Base-by-base conservation (phyloP, 2,888 invertebrate genomes). In the Lepidocyrtoides sp. region DNA sequence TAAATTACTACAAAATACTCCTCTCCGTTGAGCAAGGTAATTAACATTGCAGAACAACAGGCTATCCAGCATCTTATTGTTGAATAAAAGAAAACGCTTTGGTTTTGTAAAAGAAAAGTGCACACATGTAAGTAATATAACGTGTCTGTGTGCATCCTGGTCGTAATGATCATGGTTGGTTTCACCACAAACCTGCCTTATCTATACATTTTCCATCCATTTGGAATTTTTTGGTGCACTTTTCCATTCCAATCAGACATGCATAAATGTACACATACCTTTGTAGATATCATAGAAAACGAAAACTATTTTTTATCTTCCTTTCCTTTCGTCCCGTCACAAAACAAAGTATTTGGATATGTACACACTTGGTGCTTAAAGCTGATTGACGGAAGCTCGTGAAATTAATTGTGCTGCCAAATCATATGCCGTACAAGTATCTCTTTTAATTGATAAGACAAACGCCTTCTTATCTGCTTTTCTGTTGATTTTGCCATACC, bases 1-100 rank as follows among this genome's bases (percentile, higher is more conserved):
- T 75, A 85, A 85, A 72, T 54, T 75, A 63, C 57, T 77, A 86
- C 60, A 86, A 86, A 75, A 86, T 86, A 63, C 63, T 63, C 12
- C 63, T 4, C 77, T 84, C 51, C 41, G 54, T 60, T 20, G 72
- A 51, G 57, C 86, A 86, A 63, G 86, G 86, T 86, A 86, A 86
- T 86, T 86, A 86, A 86, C 77, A 77, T 86, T 60, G 29, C 12
- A 75, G 36, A 63, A 77, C 60, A 41, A 72, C n/a, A n/a, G n/a
- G n/a, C n/a, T n/a, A n/a, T n/a, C n/a, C n/a, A n/a, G 36, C 54
- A 48, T 48, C 48, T 48, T 48, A 48, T 48, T 48, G 48, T 54
- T 57, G 54, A 57, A 29, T 1, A 36, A 69, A 12, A 84, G 36
- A 66, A 84, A 84, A 36, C n/a, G 20, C 3, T 57, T 57, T 17